Evolutionary conservation across 1,140 invertebrate species (phyloP), one percentile per base, ranked within the genome.

Genomic region (Zaprionus ghesquierei): DNA sequence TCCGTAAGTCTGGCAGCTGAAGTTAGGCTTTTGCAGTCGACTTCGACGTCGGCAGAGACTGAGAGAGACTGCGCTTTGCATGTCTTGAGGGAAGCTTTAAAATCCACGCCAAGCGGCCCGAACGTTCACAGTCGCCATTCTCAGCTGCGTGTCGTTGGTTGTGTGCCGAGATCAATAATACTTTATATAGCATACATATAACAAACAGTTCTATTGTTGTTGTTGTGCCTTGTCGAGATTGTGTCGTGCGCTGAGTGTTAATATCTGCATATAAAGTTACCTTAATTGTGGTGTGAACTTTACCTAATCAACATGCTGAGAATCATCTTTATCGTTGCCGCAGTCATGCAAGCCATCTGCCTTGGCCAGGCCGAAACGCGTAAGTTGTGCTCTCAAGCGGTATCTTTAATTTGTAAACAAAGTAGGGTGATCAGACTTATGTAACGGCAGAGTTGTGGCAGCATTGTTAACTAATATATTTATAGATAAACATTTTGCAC

Each of bases 101-200:
- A 86, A 86, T 79, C 84, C 20, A 33, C 58, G 61, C 44, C 53
- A 61, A 46, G 38, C 65, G 58, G 51, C 60, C 59, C 50, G 41
- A 53, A 54, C 66, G 65, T 59, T 61, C 79, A 85, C 84, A 86
- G 82, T 86, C 68, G 65, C 61, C 60, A 62, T 79, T 86, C 82
- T 87, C 71, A 62, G 75, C 79, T 89, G 70, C 65, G 62, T 63
- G 72, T 69, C 20, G 53, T 64, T 74, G 44, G 84, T 79, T 79
- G 75, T 76, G 58, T 44, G 20, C 56, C 51, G 29, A 54, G 20
- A 72, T 46, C 18, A 31, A 56, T 38, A 35, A 64, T 27, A 58
- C n/a, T n/a, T n/a, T 44, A 20, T 20, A 55, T 64, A 31, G 33
- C 10, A 10, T 20, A 18, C 41, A 22, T 46, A 50, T 38, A 54